Evolutionary conservation across 2,888 invertebrate species (phyloP), one percentile per base, ranked within the genome.

Genomic region (Frankliniella fusca): DNA sequence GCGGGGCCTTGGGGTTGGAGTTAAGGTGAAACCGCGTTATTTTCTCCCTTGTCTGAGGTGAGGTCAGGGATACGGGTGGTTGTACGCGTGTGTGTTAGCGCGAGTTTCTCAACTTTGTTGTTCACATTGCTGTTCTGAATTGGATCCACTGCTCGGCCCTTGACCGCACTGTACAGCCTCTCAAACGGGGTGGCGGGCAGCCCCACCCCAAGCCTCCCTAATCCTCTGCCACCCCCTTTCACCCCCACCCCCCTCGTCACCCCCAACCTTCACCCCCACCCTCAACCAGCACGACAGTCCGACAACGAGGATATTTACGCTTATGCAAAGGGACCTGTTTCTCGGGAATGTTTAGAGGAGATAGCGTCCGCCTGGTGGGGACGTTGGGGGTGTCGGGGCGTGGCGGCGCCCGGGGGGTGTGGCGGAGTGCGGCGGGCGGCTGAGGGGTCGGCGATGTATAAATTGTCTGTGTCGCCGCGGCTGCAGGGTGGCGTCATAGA

Each of bases 301-400:
- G 27, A 76, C 70, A 76, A 76, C 70, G 27, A 27, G 70, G 70
- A 76, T 76, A 76, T 76, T 76, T 76, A 76, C 70, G 70, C 70
- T 76, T 76, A 76, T 76, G 27, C 70, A 76, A 76, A 76, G 70
- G 54, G 70, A 23, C 61, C 61, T 61, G 61, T 61, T 61, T n/a
- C 70, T 27, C 70, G 70, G 70, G 70, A 76, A 70, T 70, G 70
- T 70, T 70, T 70, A 76, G 70, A n/a, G 27, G 23, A 76, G 70
- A 76, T 76, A 76, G 70, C 70, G 27, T 23, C 15, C 54, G 54
- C 15, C 54, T 7, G 61, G 15, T 18, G 61, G 61, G 61, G 61
- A 7, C 7, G n/a, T 18, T 15, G 61, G 61, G 15, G 61, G 61
- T 11, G 18, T 11, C 20, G 61, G 61, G 11, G 61, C 7, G 61